Percentiles rank a stretch among this genome's conserved stretches.
Evolutionary conservation across 2,797 vertebrate genomes (phyloP).

Genomic region (Myoxocephalus aenaeus): DNA sequence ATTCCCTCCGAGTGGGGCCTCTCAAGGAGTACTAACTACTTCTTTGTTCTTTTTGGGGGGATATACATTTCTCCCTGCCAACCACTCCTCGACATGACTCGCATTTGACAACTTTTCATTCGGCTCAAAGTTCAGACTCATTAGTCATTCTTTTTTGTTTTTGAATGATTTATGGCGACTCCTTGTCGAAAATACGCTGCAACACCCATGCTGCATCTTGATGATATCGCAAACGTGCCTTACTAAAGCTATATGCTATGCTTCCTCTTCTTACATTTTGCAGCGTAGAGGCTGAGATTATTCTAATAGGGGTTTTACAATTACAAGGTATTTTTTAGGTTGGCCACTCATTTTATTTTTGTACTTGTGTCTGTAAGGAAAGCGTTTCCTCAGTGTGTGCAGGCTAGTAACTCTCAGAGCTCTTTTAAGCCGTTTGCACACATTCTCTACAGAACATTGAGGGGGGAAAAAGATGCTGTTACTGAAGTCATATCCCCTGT

Average conservation of each 20-base stretch:
- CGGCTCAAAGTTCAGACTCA: constrained; percentile 47
- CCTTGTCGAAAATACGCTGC: constrained; percentile 12
- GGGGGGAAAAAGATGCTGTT: constrained; percentile 2
- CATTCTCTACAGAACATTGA: not conserved
- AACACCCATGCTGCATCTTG: constrained; percentile 16
- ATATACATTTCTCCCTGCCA: constrained; percentile 64
- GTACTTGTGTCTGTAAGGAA: not conserved
- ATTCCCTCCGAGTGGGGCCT: constrained; percentile 82
- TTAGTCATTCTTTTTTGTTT: constrained; percentile 19
- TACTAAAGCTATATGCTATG: not conserved
- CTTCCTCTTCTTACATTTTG: not conserved
- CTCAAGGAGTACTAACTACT: constrained; percentile 80
- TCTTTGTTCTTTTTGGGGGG: constrained; percentile 81
- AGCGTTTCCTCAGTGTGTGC: not conserved
- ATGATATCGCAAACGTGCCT: constrained; percentile 16
- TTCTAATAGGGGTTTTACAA: constrained; percentile 3
- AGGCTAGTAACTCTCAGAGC: not conserved
- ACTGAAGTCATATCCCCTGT: constrained; percentile 37
- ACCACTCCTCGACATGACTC: constrained; percentile 42
- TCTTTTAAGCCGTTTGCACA: constrained; percentile 1
- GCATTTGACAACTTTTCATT: constrained; percentile 59
- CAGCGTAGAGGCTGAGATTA: not conserved
- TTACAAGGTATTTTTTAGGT: constrained; percentile 1
- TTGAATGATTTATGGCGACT: constrained; percentile 36
- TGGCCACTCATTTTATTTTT: not conserved